A percentile compares a stretch with the other conserved stretches of the same genome.
These are phyloP conservation scores for Eupithecia abbreviata DNA, from an alignment of 2,888 invertebrate genomes.

Conservation along the genomic window DNA sequence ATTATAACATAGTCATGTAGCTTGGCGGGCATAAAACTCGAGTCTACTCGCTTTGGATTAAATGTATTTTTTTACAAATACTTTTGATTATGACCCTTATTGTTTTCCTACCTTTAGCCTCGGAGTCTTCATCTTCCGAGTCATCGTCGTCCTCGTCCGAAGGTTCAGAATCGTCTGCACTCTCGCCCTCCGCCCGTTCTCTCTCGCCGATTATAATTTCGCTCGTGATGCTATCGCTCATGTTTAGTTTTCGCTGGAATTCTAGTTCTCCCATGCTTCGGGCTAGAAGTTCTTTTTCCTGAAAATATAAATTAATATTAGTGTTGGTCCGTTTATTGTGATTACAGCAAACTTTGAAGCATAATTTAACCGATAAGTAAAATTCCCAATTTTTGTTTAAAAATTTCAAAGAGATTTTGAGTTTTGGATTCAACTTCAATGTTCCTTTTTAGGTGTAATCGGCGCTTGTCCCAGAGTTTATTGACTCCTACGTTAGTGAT, in stretches of 20 bases:
- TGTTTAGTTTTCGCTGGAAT: constrained; percentile 76
- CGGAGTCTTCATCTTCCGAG: constrained; percentile 85
- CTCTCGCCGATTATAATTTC: constrained; percentile 76
- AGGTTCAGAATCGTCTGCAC: constrained; percentile 83
- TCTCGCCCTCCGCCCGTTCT: constrained; percentile 83
- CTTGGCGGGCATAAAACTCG: too few species aligned
- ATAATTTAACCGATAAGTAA: too few species aligned
- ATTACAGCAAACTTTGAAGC: too few species aligned
- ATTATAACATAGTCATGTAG: too few species aligned
- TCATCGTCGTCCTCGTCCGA: constrained; percentile 82
- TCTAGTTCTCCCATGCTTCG: constrained; percentile 80
- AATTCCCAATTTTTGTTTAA: too few species aligned
- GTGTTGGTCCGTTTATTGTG: neutral
- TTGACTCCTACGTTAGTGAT: too few species aligned
- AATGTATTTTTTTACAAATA: neutral
- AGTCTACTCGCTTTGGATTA: too few species aligned
- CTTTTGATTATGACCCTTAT: neutral
- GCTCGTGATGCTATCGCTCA: constrained; percentile 66
- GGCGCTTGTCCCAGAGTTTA: too few species aligned
- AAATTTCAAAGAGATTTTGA: too few species aligned
- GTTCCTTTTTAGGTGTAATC: too few species aligned
- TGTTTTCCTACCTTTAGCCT: constrained; percentile 76
- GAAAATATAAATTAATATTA: constrained; percentile 39
- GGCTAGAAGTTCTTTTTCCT: constrained; percentile 80
- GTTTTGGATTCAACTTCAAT: too few species aligned